These are phyloP conservation scores for Octomys mimax DNA, from an alignment of 2,797 vertebrate genomes.

Conservation along the genomic window DNA sequence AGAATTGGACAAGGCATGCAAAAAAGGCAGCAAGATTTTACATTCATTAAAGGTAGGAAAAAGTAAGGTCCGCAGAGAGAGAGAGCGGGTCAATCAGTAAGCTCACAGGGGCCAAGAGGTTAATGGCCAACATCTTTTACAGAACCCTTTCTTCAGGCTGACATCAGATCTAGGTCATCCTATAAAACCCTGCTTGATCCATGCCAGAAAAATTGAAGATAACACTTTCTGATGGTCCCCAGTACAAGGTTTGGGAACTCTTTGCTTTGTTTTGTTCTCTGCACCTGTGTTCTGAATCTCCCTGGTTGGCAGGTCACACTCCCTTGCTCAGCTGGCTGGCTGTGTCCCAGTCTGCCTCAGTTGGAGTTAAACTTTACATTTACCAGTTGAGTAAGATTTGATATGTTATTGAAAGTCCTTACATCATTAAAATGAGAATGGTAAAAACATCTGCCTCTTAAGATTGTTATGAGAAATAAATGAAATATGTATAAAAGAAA, in stretches of 20 bases:
- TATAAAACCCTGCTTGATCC: background rate
- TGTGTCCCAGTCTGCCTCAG: background rate
- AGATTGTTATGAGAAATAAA: background rate
- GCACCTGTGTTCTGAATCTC: background rate
- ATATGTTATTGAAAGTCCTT: background rate
- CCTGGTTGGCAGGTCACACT: background rate
- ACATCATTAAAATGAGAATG: background rate
- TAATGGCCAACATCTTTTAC: background rate
- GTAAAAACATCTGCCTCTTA: background rate
- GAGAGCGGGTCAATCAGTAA: background rate
- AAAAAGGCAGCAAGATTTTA: background rate
- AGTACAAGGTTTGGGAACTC: background rate
- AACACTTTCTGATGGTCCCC: background rate
- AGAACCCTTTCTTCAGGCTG: background rate
- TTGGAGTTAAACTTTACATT: background rate
- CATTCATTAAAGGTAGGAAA: background rate
- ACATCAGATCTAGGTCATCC: background rate
- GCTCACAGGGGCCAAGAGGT: background rate
- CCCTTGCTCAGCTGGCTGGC: background rate
- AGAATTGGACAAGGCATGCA: background rate
- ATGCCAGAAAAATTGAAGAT: background rate
- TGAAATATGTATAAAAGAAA: constrained; percentile 22
- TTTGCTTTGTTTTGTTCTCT: background rate
- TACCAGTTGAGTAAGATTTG: background rate
- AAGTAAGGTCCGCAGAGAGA: background rate